A percentile compares a stretch with the other conserved stretches of the same genome.
Conservation (phyloP, 2,888 invertebrate genomes). For the Globia sparganii region DNA sequence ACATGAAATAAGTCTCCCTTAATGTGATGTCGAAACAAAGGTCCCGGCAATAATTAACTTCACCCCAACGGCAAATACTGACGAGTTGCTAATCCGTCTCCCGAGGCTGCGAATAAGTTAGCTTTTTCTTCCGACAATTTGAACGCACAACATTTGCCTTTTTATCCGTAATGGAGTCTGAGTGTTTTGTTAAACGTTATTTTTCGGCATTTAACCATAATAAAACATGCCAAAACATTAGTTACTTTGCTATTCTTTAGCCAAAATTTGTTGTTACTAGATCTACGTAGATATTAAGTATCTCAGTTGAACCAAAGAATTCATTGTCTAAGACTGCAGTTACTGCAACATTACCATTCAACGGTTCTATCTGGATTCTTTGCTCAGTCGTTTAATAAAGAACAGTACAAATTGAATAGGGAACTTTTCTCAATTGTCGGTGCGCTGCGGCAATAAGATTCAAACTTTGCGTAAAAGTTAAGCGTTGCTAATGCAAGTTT, state of each 20-base stretch:
- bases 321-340: constrained; percentile 13
- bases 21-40: constrained; percentile 38
- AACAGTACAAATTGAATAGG: constrained; percentile 67
- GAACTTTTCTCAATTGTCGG: constrained; percentile 67
- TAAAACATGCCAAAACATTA: neutral
- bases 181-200: constrained; percentile 25
- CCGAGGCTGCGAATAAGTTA: constrained; percentile 40
- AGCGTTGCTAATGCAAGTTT: constrained; percentile 85
- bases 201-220: neutral
- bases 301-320: constrained; percentile 8
- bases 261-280: neutral
- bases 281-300: constrained; percentile 18
- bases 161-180: constrained; percentile 8
- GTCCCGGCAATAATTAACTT: constrained; percentile 24
- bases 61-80: constrained; percentile 17
- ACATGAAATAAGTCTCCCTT: neutral
- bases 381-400: constrained; percentile 60
- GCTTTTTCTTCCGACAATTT: constrained; percentile 29
- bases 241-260: neutral
- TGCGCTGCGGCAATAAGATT: constrained; percentile 71
- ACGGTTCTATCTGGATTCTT: constrained; percentile 48
- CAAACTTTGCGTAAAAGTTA: constrained; percentile 82
- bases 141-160: constrained; percentile 15
- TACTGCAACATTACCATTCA: constrained; percentile 55
- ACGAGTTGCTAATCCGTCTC: constrained; percentile 52